These are phyloP conservation scores for Anthoscopus minutus DNA, from an alignment of 2,113 vertebrate species.

Conservation along the genomic window DNA sequence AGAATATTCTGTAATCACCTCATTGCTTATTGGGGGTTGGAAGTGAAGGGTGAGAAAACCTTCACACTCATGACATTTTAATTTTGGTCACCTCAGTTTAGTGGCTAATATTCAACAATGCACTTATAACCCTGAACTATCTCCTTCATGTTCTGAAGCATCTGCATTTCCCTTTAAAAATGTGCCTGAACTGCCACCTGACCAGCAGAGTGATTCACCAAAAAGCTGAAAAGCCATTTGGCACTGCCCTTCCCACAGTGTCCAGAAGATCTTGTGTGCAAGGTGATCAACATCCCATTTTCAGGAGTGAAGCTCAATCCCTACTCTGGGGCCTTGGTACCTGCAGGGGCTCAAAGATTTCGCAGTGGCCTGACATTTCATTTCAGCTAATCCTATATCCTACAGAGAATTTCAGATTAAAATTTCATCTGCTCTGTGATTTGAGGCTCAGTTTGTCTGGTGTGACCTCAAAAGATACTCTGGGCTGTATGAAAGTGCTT, in stretches of 20 bases:
- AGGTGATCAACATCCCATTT: not conserved
- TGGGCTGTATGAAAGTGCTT: not conserved
- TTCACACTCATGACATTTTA: not conserved
- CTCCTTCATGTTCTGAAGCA: not conserved
- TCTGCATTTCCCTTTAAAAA: not conserved
- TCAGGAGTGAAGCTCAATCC: not conserved
- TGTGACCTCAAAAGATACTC: not conserved
- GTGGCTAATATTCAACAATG: not conserved
- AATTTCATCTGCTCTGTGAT: not conserved
- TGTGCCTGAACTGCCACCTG: rapidly evolving
- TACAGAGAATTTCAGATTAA: not conserved
- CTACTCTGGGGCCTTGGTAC: not conserved
- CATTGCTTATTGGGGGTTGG: not conserved
- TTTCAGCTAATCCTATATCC: not conserved
- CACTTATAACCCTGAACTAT: not conserved
- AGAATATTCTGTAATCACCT: not conserved
- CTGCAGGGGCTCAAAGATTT: not conserved
- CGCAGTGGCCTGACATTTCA: not conserved
- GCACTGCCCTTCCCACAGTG: not conserved
- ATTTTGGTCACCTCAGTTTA: not conserved
- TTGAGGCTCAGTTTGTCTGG: not conserved
- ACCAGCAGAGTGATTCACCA: not conserved
- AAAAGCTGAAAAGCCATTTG: rapidly evolving
- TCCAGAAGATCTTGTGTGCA: not conserved
- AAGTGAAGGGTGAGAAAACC: not conserved